A percentile compares a stretch with the other conserved stretches of the same genome.
phyloP scores from a whole-genome alignment of 2,113 vertebrate genomes.

The Ivindomyrus marchei region DNA sequence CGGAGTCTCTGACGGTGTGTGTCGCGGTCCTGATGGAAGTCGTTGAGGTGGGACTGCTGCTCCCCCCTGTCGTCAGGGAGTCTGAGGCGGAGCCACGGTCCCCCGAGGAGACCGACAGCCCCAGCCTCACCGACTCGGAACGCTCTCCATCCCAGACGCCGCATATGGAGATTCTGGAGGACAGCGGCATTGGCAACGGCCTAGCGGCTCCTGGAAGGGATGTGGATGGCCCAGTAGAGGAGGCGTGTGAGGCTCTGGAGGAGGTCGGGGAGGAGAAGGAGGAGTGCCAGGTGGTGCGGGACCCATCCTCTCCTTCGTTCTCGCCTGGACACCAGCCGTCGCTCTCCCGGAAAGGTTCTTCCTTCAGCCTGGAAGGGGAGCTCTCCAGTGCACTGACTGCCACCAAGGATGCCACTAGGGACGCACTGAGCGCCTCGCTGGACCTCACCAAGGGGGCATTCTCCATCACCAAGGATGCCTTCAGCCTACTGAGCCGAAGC shows the following conservation, averaged over 20 bases:
- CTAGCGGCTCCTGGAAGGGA: slow-evolving; percentile 29
- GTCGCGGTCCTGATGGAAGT: slow-evolving; percentile 71
- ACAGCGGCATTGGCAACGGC: slow-evolving; percentile 49
- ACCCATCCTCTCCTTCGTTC: slow-evolving; percentile 38
- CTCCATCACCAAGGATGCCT: slow-evolving; percentile 84
- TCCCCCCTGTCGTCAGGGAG: slow-evolving; percentile 58
- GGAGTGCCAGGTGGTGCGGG: slow-evolving; percentile 27
- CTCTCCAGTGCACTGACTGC: slow-evolving; percentile 77
- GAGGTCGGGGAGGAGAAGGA: slow-evolving; percentile 44
- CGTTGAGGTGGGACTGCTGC: slow-evolving; percentile 74
- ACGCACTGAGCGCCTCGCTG: slow-evolving; percentile 80
- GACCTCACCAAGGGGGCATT: slow-evolving; percentile 91
- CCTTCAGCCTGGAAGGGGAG: slow-evolving; percentile 79
- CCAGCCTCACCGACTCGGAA: slow-evolving; percentile 82
- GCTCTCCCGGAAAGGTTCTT: slow-evolving; percentile 52
- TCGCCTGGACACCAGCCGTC: slow-evolving; percentile 39
- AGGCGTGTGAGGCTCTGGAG: slow-evolving; percentile 76
- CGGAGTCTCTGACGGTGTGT: slow-evolving; percentile 59
- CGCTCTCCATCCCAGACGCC: slow-evolving; percentile 47
- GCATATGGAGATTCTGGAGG: slow-evolving; percentile 41
- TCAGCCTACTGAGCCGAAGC: slow-evolving; percentile 78
- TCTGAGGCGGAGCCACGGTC: slow-evolving; percentile 57
- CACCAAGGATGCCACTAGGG: slow-evolving; percentile 87
- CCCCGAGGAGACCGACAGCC: slow-evolving; percentile 76
- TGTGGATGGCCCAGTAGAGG: slow-evolving; percentile 64